Evolutionary conservation across 2,888 invertebrate species (phyloP), one percentile per base, ranked within the genome.

Genomic region (Entomobrya proxima): DNA sequence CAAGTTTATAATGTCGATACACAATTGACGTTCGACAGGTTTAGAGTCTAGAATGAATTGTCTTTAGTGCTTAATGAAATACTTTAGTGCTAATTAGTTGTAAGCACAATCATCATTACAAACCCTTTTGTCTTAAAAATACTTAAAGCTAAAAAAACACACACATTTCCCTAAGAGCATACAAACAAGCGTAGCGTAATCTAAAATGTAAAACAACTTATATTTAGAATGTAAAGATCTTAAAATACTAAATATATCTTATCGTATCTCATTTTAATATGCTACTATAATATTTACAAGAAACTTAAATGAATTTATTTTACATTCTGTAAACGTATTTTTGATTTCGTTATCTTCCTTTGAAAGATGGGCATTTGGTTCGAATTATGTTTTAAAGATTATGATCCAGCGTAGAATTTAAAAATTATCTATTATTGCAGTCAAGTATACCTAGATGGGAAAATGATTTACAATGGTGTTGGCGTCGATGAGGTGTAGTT

Each of bases 401-500:
- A 24, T 24, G 40, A 24, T 67, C 40, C 40, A 21, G 15, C 40
- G 40, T 11, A 3, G 24, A 67, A 67, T 67, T 67, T 15, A 24
- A 67, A 37, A 67, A 21, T n/a, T 40, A 6, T 5, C 35, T 32
- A 67, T 37, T 40, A 32, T n/a, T 50, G 69, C 69, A 69, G 69
- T 69, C 27, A 15, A 44, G 69, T 74, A 50, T 72, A 47, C 18
- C 30, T 50, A 40, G 3, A 40, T 15, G n/a, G 44, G 44, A 40
- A 40, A 7, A 18, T 21, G 6, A 15, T 75, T 52, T 55, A 67
- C 24, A 67, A 52, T 21, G 44, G 27, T 35, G 76, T 24, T 13
- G 58, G 40, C 35, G 77, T 67, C 40, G 83, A 21, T 18, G 75
- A 15, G 18, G 86, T 87, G 82, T 58, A 86, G 74, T 89, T 89